Percentiles rank a stretch among this genome's conserved stretches.
Evolutionary conservation across 2,113 vertebrate species (phyloP).

Genomic region (Cercocebus atys): DNA sequence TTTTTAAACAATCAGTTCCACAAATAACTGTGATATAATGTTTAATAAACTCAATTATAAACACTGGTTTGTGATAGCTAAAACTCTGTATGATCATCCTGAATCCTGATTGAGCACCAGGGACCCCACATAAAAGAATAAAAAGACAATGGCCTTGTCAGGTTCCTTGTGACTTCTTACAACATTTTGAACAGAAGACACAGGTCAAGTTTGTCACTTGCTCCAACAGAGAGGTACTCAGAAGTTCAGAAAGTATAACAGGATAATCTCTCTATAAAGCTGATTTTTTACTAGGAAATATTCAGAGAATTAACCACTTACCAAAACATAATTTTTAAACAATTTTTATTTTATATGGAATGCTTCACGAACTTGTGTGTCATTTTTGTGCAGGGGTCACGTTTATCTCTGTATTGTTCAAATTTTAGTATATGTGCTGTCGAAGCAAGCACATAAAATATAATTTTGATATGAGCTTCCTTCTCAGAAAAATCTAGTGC

Average conservation of each 20-base stretch:
- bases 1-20: not conserved
- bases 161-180: not conserved
- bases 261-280: not conserved
- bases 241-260: not conserved
- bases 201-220: not conserved
- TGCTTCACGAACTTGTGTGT: too few relatives aligned
- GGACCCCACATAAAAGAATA: not conserved
- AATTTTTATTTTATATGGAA: too few relatives aligned
- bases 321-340: not conserved
- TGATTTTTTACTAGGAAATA: constrained; percentile 52
- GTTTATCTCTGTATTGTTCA: too few relatives aligned
- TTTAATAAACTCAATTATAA: not conserved
- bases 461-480: not conserved
- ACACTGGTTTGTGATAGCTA: not conserved
- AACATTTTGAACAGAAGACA: not conserved
- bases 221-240: not conserved
- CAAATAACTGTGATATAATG: not conserved
- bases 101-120: not conserved
- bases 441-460: too few relatives aligned
- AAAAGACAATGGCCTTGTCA: not conserved
- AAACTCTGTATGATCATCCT: not conserved
- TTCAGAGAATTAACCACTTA: constrained; percentile 63
- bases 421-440: too few relatives aligned
- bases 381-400: too few relatives aligned
- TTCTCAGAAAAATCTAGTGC: constrained; percentile 9